Percentiles rank a stretch among this genome's conserved stretches.
These are phyloP conservation scores for Scarus forsteni DNA, from an alignment of 2,797 vertebrate species.

Conservation along the genomic window DNA sequence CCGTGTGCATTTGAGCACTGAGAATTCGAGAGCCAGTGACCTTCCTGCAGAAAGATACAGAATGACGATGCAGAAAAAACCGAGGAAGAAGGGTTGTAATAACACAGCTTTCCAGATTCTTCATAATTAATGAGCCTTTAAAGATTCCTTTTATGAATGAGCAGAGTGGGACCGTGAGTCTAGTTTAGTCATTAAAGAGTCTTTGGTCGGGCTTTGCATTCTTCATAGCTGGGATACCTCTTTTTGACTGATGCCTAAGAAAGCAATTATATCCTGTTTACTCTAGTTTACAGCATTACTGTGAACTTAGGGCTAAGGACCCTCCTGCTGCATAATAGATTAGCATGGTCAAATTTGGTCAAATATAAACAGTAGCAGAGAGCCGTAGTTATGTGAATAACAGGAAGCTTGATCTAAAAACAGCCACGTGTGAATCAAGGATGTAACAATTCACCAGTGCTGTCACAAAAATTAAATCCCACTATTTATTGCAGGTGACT, in stretches of 20 bases:
- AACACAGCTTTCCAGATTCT: constrained; percentile 1
- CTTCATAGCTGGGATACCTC: constrained; percentile 40
- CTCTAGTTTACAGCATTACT: constrained; percentile 35
- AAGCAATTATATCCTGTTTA: constrained; percentile 66
- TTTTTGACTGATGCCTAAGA: constrained; percentile 55
- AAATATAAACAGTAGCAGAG: constrained; percentile 6
- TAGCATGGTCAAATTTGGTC: constrained; percentile 9
- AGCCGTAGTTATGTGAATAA: neutral
- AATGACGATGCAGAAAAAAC: constrained; percentile 9
- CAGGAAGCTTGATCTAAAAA: neutral
- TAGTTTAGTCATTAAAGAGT: constrained; percentile 6
- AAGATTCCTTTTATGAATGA: constrained; percentile 54
- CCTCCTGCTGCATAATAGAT: constrained; percentile 38
- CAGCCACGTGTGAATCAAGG: neutral
- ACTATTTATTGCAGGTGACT: too few relatives aligned
- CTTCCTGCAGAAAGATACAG: constrained; percentile 31
- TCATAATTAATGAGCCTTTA: constrained; percentile 14
- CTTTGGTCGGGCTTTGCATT: constrained; percentile 41
- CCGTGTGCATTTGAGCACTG: constrained; percentile 44
- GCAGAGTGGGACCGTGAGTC: neutral
- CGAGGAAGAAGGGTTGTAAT: constrained; percentile 11
- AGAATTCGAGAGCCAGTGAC: constrained; percentile 28
- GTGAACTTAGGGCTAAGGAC: constrained; percentile 27
- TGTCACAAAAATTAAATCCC: too few relatives aligned
- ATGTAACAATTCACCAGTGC: neutral